These are phyloP conservation scores for Onthophagus sagittarius DNA, from an alignment of 2,888 invertebrate genomes.

Conservation along the genomic window DNA sequence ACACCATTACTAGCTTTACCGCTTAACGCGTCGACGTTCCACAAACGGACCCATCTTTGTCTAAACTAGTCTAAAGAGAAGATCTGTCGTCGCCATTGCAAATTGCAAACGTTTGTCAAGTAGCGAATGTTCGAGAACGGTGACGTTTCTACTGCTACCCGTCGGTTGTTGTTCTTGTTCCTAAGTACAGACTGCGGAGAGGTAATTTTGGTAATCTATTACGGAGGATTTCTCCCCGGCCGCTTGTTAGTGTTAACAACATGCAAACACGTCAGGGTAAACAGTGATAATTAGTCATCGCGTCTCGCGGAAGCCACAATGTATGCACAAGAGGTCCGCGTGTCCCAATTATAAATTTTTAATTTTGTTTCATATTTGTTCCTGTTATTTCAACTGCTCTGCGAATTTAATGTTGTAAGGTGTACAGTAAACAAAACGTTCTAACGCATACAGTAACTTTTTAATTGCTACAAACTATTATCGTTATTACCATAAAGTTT, in stretches of 20 bases:
- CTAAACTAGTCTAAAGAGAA: background rate
- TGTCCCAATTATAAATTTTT: background rate
- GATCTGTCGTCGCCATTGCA: background rate
- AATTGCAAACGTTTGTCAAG: background rate
- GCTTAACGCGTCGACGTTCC: background rate
- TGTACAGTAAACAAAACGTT: background rate
- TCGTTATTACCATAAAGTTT: too few species aligned
- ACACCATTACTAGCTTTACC: background rate
- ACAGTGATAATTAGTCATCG: background rate
- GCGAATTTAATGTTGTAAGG: background rate
- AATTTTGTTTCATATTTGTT: background rate
- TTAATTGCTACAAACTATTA: background rate
- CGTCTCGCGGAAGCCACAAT: background rate
- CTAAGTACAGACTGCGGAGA: background rate
- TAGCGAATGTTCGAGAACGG: background rate
- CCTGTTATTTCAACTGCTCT: background rate
- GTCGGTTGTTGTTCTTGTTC: background rate
- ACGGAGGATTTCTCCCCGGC: background rate
- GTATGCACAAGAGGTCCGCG: background rate
- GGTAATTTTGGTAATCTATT: background rate
- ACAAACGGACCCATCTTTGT: background rate
- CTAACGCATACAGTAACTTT: background rate
- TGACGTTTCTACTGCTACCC: background rate
- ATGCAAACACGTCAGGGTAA: background rate
- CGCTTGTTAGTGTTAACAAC: background rate